Conservation (phyloP, 2,888 invertebrate genomes). For the Blastobasis adustella region DNA sequence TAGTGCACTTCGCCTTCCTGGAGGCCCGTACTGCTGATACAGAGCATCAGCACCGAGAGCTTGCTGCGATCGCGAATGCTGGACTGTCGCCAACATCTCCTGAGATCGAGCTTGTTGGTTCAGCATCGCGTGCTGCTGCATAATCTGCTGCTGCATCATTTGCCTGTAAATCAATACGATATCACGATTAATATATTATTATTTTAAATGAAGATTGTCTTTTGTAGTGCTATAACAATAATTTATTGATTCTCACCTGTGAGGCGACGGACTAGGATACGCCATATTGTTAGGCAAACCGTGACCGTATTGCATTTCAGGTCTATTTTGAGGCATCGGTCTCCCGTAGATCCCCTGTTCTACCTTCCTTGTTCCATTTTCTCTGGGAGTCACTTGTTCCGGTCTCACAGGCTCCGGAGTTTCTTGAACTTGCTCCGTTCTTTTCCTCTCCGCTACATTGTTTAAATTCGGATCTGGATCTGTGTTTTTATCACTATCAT, state of each 20-base stretch:
- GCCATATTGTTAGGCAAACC: conserved; percentile 59
- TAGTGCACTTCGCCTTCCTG: conserved; percentile 57
- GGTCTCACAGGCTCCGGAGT: conserved; percentile 15
- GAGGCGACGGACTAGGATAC: conserved; percentile 61
- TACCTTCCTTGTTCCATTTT: conserved; percentile 59
- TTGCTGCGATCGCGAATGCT: conserved; percentile 36
- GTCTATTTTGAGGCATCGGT: conserved; percentile 58
- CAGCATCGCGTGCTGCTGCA: conserved; percentile 66
- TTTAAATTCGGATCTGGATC: conserved; percentile 74
- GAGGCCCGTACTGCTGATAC: conserved; percentile 66
- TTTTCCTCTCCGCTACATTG: conserved; percentile 76
- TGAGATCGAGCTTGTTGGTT: conserved; percentile 73
- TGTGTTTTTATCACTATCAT: conserved; percentile 67
- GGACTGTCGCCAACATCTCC: conserved; percentile 68
- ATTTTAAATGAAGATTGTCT: background rate
- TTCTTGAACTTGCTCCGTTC: conserved; percentile 30
- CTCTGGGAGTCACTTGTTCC: conserved; percentile 62
- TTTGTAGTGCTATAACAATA: background rate
- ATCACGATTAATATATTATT: background rate
- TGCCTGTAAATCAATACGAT: conserved; percentile 32
- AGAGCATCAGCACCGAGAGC: conserved; percentile 64
- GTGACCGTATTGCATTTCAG: conserved; percentile 48
- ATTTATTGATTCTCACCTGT: conserved; percentile 38
- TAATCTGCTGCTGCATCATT: conserved; percentile 59
- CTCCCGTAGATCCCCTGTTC: conserved; percentile 78